A percentile compares a stretch with the other conserved stretches of the same genome.
These are phyloP conservation scores for Semnopithecus entellus DNA, from an alignment of 2,113 vertebrate genomes.

Conservation along the genomic window DNA sequence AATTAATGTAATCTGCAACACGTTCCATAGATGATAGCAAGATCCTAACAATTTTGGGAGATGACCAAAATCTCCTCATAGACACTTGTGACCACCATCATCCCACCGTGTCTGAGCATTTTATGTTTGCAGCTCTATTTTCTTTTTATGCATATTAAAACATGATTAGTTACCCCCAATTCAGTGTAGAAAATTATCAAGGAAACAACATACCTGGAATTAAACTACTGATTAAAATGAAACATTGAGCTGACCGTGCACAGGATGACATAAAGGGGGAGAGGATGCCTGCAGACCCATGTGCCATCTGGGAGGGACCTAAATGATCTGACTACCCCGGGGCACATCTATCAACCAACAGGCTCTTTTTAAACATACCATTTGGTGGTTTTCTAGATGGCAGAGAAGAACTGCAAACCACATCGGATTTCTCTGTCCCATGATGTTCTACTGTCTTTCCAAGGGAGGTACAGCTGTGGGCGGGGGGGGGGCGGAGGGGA, in stretches of 20 bases:
- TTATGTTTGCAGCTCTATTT: background rate
- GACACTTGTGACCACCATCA: background rate
- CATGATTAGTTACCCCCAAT: background rate
- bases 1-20: background rate
- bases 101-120: background rate
- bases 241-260: background rate
- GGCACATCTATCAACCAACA: background rate
- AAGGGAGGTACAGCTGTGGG: slow-evolving; percentile 82
- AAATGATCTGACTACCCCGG: background rate
- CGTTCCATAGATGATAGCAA: background rate
- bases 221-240: background rate
- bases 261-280: background rate
- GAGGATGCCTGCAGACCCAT: background rate
- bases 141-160: background rate
- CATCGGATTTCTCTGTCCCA: slow-evolving; percentile 83
- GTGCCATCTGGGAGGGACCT: background rate
- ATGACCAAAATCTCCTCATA: background rate
- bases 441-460: slow-evolving; percentile 72
- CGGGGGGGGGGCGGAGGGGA: background rate
- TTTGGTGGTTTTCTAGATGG: slow-evolving; percentile 49
- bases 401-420: slow-evolving; percentile 74
- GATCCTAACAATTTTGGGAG: background rate
- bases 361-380: slow-evolving; percentile 62
- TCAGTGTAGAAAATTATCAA: background rate
- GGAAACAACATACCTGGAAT: background rate